Conservation (phyloP, 2,113 vertebrate genomes). For the Menidia beryllina region DNA sequence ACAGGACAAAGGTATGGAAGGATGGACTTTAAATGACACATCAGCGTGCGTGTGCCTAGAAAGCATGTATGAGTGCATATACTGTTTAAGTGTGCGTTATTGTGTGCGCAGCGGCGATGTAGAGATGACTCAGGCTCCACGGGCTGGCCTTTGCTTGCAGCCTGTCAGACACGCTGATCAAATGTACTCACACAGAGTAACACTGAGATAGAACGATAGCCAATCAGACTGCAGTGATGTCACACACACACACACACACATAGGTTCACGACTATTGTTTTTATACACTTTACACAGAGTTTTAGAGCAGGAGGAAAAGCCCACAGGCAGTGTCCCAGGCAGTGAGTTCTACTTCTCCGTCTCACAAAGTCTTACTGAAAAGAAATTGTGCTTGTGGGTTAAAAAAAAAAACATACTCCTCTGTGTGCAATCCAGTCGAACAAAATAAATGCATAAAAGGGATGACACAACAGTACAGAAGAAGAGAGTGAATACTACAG, state of each 20-base stretch:
- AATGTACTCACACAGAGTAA: constrained; percentile 60
- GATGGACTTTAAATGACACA: constrained; percentile 30
- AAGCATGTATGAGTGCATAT: constrained; percentile 18
- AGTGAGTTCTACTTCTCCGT: constrained; percentile 57
- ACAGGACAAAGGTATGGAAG: constrained; percentile 21
- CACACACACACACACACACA: constrained; percentile 57
- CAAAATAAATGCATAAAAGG: constrained; percentile 40
- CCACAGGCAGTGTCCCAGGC: constrained; percentile 62
- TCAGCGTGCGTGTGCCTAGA: constrained; percentile 22
- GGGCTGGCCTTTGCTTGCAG: constrained; percentile 32
- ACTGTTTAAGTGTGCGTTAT: constrained; percentile 13
- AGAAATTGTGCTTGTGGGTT: constrained; percentile 74
- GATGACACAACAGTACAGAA: constrained; percentile 13
- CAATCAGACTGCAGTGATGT: constrained; percentile 56
- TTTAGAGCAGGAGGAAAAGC: constrained; percentile 31
- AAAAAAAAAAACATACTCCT: constrained; percentile 12
- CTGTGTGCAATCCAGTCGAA: constrained; percentile 13
- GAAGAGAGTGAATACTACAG: constrained; percentile 35
- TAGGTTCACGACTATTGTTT: constrained; percentile 52
- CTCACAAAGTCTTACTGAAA: constrained; percentile 45
- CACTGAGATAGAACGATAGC: constrained; percentile 56
- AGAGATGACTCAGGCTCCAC: constrained; percentile 44
- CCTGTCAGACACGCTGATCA: constrained; percentile 57
- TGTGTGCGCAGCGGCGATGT: constrained; percentile 30
- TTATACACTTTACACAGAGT: constrained; percentile 70